Base-by-base conservation (phyloP, 2,888 invertebrate species). In the Polydrusus cervinus region DNA sequence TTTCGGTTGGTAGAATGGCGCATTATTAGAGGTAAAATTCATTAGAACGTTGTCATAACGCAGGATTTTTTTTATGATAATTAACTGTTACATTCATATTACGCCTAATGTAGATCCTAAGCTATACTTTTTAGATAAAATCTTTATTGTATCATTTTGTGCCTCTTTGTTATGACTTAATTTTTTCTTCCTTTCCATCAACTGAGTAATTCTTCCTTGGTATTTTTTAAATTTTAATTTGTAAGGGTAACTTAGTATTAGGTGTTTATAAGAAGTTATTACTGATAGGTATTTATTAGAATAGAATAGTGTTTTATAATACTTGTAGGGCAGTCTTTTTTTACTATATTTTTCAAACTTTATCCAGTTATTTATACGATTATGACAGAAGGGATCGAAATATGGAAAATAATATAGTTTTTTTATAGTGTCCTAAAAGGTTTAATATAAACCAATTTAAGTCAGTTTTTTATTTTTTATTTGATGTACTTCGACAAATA, bases 301-400 rank as follows among this genome's bases (percentile, higher is more conserved):
- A 13, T 71, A 62, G 62, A 49, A 25, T 62, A 57, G 20, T 8
- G 60, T 49, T 62, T 61, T 62, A 64, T 64, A 64, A 62, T 71
- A 71, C 43, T 71, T 71, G 71, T 64, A 62, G 71, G 61, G 64
- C 71, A 51, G 62, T 57, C 43, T 13, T 34, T 49, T 49, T 62
- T 64, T 13, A 40, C n/a, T 13, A 61, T 43, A 43, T 43, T 3
- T 61, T 61, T 43, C 3, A 40, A 40, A 5, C 18, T 10, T 61
- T 43, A 20, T 34, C 18, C 1, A 10, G n/a, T n/a, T n/a, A n/a
- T n/a, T n/a, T 43, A 6, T 10, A 11, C 11, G 25, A 25, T 25
- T 25, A 25, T 25, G 1, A 25, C 9, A 34, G 34, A 34, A 34
- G 34, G 34, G 10, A 34, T 10, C 34, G 5, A 34, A 34, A 34